Evolutionary conservation across 2,888 invertebrate genomes (phyloP).

Genomic region (Heteromurus nitidus): DNA sequence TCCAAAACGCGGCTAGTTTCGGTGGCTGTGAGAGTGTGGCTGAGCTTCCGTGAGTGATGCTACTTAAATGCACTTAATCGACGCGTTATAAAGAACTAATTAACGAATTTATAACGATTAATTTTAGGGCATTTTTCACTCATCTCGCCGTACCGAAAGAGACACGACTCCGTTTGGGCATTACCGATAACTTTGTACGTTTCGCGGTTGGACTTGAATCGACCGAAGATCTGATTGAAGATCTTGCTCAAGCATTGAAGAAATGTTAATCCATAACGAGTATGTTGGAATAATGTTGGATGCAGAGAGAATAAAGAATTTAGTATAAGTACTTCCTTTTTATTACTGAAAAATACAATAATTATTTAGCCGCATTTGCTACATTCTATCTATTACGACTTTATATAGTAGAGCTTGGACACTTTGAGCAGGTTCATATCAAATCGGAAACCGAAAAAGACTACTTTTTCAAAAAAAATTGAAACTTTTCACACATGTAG

Average conservation of each 20-base stretch:
- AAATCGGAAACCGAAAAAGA: too few species aligned
- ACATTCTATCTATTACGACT: not conserved
- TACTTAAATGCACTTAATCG: not conserved
- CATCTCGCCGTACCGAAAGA: conserved; percentile 78
- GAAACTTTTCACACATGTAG: too few species aligned
- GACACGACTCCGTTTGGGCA: conserved; percentile 76
- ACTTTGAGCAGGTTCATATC: too few species aligned
- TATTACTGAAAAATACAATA: conserved; percentile 15
- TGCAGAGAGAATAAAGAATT: conserved; percentile 6
- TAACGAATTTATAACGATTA: not conserved
- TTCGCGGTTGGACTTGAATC: conserved; percentile 78
- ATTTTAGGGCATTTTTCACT: conserved; percentile 76
- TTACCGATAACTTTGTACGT: conserved; percentile 78
- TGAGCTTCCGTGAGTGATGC: conserved; percentile 76
- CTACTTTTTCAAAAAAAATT: too few species aligned
- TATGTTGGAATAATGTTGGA: not conserved
- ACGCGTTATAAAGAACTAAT: not conserved
- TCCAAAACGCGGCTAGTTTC: conserved; percentile 78
- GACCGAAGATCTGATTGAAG: conserved; percentile 77
- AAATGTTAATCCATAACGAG: conserved; percentile 33
- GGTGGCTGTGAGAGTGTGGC: conserved; percentile 79
- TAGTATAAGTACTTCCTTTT: not conserved
- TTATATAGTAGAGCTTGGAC: not conserved
- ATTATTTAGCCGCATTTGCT: not conserved
- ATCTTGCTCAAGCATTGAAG: conserved; percentile 78